Percentiles rank a stretch among this genome's conserved stretches.
Conservation (phyloP, 2,797 vertebrate genomes). For the Alfaro cultratus region DNA sequence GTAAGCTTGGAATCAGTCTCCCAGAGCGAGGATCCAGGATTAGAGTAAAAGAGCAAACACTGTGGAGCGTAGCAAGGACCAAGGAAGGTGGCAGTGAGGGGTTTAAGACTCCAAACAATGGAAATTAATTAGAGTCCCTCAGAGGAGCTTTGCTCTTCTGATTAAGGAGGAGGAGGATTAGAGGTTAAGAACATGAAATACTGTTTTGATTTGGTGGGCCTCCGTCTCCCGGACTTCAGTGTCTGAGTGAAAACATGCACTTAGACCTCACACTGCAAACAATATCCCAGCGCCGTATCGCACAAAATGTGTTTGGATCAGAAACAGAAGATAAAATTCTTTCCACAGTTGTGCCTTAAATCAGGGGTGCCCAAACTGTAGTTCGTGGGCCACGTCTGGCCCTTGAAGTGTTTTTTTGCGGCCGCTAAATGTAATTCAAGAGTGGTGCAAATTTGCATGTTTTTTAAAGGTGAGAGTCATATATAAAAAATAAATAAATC, state of each 20-base stretch:
- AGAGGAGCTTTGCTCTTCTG: slow-evolving; percentile 53
- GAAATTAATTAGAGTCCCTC: slow-evolving; percentile 72
- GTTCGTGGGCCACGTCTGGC: no score
- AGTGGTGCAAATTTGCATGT: neutral
- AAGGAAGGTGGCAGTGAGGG: slow-evolving; percentile 51
- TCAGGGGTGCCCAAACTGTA: neutral
- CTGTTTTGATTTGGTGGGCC: slow-evolving; percentile 33
- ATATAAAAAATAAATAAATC: neutral
- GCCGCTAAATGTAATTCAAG: neutral
- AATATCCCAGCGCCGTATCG: neutral
- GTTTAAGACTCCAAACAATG: slow-evolving; percentile 68
- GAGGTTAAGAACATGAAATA: slow-evolving; percentile 55
- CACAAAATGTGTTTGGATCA: neutral
- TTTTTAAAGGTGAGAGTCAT: neutral
- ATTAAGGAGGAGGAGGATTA: slow-evolving; percentile 64
- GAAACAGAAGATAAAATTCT: neutral
- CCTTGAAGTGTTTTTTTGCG: neutral
- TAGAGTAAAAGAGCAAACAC: slow-evolving; percentile 66
- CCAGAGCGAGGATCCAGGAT: slow-evolving; percentile 72
- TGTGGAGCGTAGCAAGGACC: slow-evolving; percentile 48
- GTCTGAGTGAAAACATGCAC: slow-evolving; percentile 16
- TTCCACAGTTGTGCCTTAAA: neutral
- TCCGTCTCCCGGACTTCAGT: slow-evolving; percentile 2
- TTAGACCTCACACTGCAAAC: slow-evolving; percentile 30
- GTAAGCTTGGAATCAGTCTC: slow-evolving; percentile 58